These are phyloP conservation scores for Tenualosa ilisha DNA, from an alignment of 2,797 vertebrate species.

Conservation along the genomic window DNA sequence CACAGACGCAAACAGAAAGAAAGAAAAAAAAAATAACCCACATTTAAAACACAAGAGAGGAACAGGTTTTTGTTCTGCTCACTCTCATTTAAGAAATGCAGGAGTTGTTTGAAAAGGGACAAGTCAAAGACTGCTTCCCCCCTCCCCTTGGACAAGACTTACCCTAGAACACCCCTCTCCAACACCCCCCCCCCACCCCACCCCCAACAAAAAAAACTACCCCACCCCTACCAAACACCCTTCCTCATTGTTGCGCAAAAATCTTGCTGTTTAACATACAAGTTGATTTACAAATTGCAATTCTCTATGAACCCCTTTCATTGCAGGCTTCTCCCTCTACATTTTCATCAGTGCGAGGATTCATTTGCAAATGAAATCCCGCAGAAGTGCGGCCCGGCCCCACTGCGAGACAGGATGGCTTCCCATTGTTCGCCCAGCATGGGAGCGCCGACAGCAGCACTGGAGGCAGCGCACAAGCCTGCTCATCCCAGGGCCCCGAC, in stretches of 20 bases:
- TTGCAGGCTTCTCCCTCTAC: slow-evolving; percentile 88
- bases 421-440: slow-evolving; percentile 99
- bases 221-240: slow-evolving; percentile 65
- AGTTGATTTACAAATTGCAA: slow-evolving; percentile 97
- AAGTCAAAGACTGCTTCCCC: slow-evolving; percentile 39
- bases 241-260: slow-evolving; percentile 72
- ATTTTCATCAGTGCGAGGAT: slow-evolving; percentile 94
- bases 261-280: slow-evolving; percentile 84
- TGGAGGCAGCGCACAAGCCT: slow-evolving; percentile 81
- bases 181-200: background rate
- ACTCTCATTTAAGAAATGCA: slow-evolving; percentile 60
- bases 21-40: slow-evolving; percentile 39
- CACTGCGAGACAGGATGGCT: slow-evolving; percentile 98
- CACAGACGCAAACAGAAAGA: slow-evolving; percentile 28
- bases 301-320: slow-evolving; percentile 93
- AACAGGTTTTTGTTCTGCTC: slow-evolving; percentile 48
- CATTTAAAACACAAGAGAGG: slow-evolving; percentile 49
- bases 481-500: slow-evolving; percentile 89
- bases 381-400: slow-evolving; percentile 90
- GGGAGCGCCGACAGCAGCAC: slow-evolving; percentile 94
- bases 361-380: slow-evolving; percentile 99
- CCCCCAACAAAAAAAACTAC: slow-evolving; percentile 32
- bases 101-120: slow-evolving; percentile 52
- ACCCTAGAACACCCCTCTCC: slow-evolving; percentile 55
- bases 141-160: slow-evolving; percentile 6